Evolutionary conservation across 2,113 vertebrate genomes (phyloP), one percentile per base, ranked within the genome.

Genomic region (Progne subis): DNA sequence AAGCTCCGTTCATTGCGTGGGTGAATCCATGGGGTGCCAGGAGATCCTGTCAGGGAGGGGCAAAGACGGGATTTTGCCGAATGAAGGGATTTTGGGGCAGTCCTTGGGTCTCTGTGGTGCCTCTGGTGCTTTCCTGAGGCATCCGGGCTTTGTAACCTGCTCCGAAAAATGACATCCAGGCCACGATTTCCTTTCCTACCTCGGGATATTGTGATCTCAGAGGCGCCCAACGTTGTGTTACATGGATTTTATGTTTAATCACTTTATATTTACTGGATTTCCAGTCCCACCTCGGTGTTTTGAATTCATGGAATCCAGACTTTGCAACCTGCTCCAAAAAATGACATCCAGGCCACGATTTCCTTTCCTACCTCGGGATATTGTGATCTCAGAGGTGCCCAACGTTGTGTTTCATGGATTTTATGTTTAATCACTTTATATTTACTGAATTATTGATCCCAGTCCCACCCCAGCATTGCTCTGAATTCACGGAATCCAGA

Each of bases 281-380:
- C 16, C 34, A 34, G 15, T 15, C 25, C 60, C 60, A 34, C 7
- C 31, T 10, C 37, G 34, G 37, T 11, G 15, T 31, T 74, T 21
- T 1, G 2, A 37, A 56, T 5, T 56, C 25, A 13, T 59, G 63
- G 32, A 15, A 8, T 9, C 9, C 37, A 41, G 47, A 4, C 17
- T 43, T 74, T 15, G 20, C 21, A 34, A 21, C 23, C 20, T 50
- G 49, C 56, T 85, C 20, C 11, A 29, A 46, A 91, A 65, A 88
- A 63, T 18, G 23, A 7, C 32, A 24, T 3, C 14, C 47, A 32
- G 14, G 5, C 23, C 44, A 21, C 0, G 0, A 31, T 60, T 83
- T 57, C 43, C 43, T 82, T 50, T 43, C 71, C 47, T 59, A 1
- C 46, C 16, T 34, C 2, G 6, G n/a, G 61, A 20, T n/a, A 26